Percentiles rank a stretch among this genome's conserved stretches.
Evolutionary conservation across 2,113 vertebrate species (phyloP).

Genomic region (Emydura subglobosa): DNA sequence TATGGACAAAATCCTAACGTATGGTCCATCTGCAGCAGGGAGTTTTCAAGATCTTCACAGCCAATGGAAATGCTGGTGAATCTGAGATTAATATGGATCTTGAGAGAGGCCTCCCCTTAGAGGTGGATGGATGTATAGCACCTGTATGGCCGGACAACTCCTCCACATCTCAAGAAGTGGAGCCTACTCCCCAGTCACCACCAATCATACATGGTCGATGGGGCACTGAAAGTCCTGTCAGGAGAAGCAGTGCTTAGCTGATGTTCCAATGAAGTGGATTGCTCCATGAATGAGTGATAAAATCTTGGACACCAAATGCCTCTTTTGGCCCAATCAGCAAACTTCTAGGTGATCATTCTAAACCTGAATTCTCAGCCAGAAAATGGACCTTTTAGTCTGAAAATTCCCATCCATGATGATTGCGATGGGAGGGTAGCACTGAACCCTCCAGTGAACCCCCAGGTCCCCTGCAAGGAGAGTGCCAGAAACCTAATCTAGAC

Average conservation of each 20-base stretch:
- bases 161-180: neutral
- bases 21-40: neutral
- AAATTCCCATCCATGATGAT: neutral
- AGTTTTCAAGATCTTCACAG: neutral
- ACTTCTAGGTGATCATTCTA: neutral
- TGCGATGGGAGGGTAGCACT: neutral
- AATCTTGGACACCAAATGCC: neutral
- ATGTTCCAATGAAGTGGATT: neutral
- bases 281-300: neutral
- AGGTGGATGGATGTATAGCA: neutral
- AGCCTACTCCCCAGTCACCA: neutral
- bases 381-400: neutral
- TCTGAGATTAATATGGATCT: neutral
- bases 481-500: neutral
- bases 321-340: neutral
- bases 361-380: neutral
- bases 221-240: neutral
- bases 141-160: neutral
- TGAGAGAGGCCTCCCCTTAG: neutral
- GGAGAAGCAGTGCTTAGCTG: neutral
- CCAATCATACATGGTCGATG: neutral
- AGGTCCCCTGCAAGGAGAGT: neutral
- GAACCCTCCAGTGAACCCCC: neutral
- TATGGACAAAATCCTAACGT: slow-evolving; percentile 26
- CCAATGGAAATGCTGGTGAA: neutral